Base-by-base conservation (phyloP, 2,113 vertebrate genomes). In the Misgurnus mizolepis region DNA sequence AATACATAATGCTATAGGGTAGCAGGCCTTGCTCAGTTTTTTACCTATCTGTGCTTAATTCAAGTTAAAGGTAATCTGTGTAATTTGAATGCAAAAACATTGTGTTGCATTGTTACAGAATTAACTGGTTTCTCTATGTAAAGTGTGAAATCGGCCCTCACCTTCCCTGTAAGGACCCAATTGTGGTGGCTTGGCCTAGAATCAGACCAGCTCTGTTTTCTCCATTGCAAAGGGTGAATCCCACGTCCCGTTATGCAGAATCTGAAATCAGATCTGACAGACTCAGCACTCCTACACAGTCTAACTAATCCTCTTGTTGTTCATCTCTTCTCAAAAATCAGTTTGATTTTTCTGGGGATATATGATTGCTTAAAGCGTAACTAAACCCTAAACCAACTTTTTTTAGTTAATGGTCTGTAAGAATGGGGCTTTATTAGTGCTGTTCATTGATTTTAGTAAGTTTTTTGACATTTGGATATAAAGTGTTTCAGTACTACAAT, bases 31-130 rank as follows among this genome's bases (percentile, higher is more conserved):
- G 27, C 27, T 34, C 27, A 34, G 27, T 34, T 67, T 41, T 12
- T 9, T n/a, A n/a, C 40, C 41, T 72, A 27, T 8, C 43, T 27
- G 43, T 56, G 41, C 50, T 40, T 66, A 78, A 58, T 56, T 34
- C 27, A 34, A 34, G 27, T 34, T 34, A 1, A 34, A 34, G 1
- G 27, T 34, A 34, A 34, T 34, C 27, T 34, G 27, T 34, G 27
- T 34, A 34, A 34, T 34, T 2, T 3, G 27, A 34, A 22, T 22
- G 22, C 22, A 1, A 34, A 34, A 34, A 34, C 27, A 34, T 34
- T 34, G 27, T 2, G 85, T 85, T 87, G 85, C 80, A 88, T 85
- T 88, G 84, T 85, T 85, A 87, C 84, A 80, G 84, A 82, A 60
- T 60, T 56, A 17, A 15, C 62, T 15, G 12, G 14, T 34, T 34